Evolutionary conservation across 2,113 vertebrate genomes (phyloP).

Genomic region (Scalopus aquaticus): DNA sequence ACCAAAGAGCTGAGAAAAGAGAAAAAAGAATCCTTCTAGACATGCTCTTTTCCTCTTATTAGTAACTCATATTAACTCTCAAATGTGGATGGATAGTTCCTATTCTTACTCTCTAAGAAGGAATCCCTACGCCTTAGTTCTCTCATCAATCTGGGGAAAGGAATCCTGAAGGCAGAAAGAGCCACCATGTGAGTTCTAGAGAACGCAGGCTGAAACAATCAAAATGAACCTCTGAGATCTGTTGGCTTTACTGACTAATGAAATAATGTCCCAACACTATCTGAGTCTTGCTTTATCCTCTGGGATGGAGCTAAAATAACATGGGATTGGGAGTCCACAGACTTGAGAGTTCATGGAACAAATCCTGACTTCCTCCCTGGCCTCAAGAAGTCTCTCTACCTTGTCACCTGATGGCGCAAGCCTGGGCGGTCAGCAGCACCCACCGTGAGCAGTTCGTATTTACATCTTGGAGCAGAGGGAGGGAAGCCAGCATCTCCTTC

Average conservation of each 20-base stretch:
- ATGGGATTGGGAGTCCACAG: too few species aligned
- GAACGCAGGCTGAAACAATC: not conserved
- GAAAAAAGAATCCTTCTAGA: not conserved
- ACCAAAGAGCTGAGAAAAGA: not conserved
- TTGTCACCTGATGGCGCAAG: slow-evolving; percentile 56
- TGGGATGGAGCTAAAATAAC: too few species aligned
- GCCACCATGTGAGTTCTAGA: not conserved
- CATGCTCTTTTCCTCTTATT: not conserved
- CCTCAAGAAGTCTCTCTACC: not conserved
- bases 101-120: too few species aligned
- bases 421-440: not conserved
- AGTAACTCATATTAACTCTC: not conserved
- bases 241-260: too few species aligned
- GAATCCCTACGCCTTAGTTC: too few species aligned
- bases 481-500: not conserved
- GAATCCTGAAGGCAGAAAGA: not conserved
- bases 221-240: not conserved
- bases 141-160: not conserved
- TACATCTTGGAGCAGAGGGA: not conserved
- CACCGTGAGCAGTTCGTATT: not conserved
- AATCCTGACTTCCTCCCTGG: not conserved
- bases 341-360: too few species aligned
- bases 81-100: not conserved
- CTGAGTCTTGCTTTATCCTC: too few species aligned
- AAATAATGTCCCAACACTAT: slow-evolving; percentile 50